Evolutionary conservation across 1,140 invertebrate species (phyloP).

Genomic region (Schlechtendalia chinensis): DNA sequence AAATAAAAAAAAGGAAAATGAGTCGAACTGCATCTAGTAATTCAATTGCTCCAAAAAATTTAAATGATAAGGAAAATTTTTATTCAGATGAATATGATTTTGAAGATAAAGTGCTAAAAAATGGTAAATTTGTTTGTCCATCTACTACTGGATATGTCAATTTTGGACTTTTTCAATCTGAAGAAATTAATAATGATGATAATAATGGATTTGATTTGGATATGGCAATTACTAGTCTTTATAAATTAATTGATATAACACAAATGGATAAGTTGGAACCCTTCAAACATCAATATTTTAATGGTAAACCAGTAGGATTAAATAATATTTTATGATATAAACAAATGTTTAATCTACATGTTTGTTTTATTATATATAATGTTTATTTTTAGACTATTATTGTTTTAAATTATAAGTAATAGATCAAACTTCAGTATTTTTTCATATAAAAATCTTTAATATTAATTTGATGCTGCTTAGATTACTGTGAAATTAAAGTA

Average conservation of each 20-base stretch:
- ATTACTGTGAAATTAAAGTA: too few relatives aligned
- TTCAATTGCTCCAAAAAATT: constrained; percentile 8
- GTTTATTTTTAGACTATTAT: too few relatives aligned
- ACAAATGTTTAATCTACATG: too few relatives aligned
- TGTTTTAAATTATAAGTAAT: too few relatives aligned
- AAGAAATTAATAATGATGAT: constrained; percentile 29
- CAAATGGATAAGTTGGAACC: neutral
- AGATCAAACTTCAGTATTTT: too few relatives aligned
- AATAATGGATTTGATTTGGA: constrained; percentile 32
- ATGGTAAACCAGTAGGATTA: neutral
- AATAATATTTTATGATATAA: too few relatives aligned
- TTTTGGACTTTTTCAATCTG: constrained; percentile 43
- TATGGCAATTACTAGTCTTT: constrained; percentile 31
- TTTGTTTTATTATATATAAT: too few relatives aligned
- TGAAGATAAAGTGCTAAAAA: neutral
- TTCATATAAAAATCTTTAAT: too few relatives aligned
- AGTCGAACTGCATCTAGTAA: constrained; percentile 21
- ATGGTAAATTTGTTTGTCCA: constrained; percentile 32
- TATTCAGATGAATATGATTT: constrained; percentile 31
- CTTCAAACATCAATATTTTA: constrained; percentile 2
- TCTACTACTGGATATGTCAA: constrained; percentile 41
- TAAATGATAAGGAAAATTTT: neutral
- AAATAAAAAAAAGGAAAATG: constrained; percentile 34
- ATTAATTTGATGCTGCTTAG: too few relatives aligned
- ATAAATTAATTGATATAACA: constrained; percentile 34